Evolutionary conservation across 2,113 vertebrate genomes (phyloP).

Genomic region (Piprites chloris): DNA sequence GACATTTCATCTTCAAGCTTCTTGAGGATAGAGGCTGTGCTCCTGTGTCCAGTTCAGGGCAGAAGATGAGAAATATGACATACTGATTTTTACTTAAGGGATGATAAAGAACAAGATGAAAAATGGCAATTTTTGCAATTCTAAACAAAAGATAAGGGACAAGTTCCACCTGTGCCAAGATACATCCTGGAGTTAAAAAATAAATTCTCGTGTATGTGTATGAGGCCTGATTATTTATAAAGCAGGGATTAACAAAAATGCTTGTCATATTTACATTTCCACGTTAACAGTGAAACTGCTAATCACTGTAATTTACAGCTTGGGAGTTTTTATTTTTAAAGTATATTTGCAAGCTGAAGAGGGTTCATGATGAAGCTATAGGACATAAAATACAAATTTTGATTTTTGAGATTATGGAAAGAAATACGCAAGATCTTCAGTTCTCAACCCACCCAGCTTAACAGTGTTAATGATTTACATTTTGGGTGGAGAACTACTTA

Average conservation of each 20-base stretch:
- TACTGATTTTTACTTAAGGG: neutral
- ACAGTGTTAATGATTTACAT: slow-evolving; percentile 37
- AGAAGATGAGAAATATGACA: neutral
- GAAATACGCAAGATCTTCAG: neutral
- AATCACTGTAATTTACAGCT: neutral
- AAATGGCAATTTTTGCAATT: neutral
- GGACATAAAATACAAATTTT: neutral
- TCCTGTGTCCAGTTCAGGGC: neutral
- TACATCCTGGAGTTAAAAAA: neutral
- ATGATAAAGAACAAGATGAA: neutral
- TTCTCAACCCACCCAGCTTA: neutral
- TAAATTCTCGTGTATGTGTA: neutral
- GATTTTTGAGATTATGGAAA: neutral
- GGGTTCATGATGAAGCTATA: neutral
- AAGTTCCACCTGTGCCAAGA: neutral
- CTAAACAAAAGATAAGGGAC: neutral
- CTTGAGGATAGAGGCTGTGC: neutral
- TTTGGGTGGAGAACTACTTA: neutral
- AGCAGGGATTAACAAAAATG: neutral
- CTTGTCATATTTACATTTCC: neutral
- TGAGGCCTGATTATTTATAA: neutral
- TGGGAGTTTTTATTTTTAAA: neutral
- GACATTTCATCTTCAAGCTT: neutral
- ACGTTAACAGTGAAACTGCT: neutral
- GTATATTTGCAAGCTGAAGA: neutral